Conservation (phyloP, 2,888 invertebrate species). For the Troides aeacus region DNA sequence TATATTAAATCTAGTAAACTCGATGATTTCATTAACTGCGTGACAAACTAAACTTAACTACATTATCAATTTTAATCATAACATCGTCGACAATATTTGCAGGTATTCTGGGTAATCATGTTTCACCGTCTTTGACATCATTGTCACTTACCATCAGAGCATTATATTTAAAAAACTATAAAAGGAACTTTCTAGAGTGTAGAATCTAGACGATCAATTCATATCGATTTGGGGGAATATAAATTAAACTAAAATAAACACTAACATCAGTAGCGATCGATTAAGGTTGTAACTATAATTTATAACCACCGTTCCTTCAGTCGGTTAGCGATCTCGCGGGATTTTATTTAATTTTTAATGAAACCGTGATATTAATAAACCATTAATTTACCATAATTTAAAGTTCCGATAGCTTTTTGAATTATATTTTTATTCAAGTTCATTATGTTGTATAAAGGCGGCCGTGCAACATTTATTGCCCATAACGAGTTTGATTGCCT, state of each 20-base stretch:
- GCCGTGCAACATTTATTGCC: slow-evolving; percentile 26
- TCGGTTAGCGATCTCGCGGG: slow-evolving; percentile 1
- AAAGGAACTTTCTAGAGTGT: too few relatives aligned
- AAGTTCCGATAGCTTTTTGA: slow-evolving; percentile 7
- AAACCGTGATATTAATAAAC: slow-evolving; percentile 20
- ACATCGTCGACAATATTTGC: too few relatives aligned
- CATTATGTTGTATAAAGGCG: slow-evolving; percentile 21
- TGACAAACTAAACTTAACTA: too few relatives aligned
- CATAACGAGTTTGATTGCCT: slow-evolving; percentile 27
- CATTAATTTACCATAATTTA: slow-evolving; percentile 23
- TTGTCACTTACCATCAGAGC: too few relatives aligned
- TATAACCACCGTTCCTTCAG: slow-evolving; percentile 12
- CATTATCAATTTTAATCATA: too few relatives aligned
- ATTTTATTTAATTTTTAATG: slow-evolving; percentile 23
- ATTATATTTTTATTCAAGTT: slow-evolving; percentile 7
- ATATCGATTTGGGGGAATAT: background rate
- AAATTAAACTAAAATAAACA: slow-evolving; percentile 17
- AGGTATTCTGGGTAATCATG: too few relatives aligned
- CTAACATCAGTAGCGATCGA: slow-evolving; percentile 3
- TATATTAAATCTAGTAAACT: too few relatives aligned
- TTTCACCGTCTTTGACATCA: too few relatives aligned
- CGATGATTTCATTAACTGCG: too few relatives aligned
- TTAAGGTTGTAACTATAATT: slow-evolving; percentile 18
- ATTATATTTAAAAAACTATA: too few relatives aligned
- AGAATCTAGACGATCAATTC: background rate